Evolutionary conservation across 2,113 vertebrate genomes (phyloP).

Genomic region (Hoplias malabaricus): DNA sequence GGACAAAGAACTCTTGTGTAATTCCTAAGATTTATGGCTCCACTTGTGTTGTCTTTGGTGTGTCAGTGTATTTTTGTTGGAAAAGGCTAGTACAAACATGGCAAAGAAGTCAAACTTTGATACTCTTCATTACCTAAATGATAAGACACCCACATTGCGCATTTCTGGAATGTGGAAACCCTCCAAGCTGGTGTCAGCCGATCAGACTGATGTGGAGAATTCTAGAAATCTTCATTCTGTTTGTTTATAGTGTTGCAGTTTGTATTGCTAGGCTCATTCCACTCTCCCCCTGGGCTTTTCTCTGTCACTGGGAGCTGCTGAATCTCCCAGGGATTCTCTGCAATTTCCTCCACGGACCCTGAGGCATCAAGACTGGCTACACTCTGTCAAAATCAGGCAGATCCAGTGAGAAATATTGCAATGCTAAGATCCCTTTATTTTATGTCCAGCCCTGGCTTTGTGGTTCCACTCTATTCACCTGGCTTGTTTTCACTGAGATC

Average conservation of each 20-base stretch:
- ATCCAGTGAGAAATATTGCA: slow-evolving; percentile 20
- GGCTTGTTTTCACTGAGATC: slow-evolving; percentile 6
- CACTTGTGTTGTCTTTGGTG: slow-evolving; percentile 30
- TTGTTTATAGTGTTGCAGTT: slow-evolving; percentile 24
- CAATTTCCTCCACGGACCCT: slow-evolving; percentile 39
- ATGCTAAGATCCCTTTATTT: slow-evolving; percentile 30
- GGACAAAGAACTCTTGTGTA: slow-evolving; percentile 17
- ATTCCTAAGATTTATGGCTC: slow-evolving; percentile 26
- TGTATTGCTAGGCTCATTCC: slow-evolving; percentile 11
- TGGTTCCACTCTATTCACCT: not conserved
- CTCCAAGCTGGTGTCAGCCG: not conserved
- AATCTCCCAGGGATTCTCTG: slow-evolving; percentile 39
- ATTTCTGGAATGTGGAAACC: slow-evolving; percentile 19
- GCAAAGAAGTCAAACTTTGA: not conserved
- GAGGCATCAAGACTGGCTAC: slow-evolving; percentile 26
- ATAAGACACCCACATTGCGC: slow-evolving; percentile 4
- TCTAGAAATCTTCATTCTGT: slow-evolving; percentile 12
- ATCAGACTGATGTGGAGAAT: slow-evolving; percentile 27
- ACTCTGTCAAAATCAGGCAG: slow-evolving; percentile 28
- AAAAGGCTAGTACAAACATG: slow-evolving; percentile 7
- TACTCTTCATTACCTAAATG: not conserved
- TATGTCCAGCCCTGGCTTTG: slow-evolving; percentile 15
- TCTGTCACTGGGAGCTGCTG: not conserved
- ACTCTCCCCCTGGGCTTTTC: slow-evolving; percentile 2
- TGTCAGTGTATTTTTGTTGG: slow-evolving; percentile 21